Conservation (phyloP, 2,113 vertebrate genomes). For the Thalassoma bifasciatum region DNA sequence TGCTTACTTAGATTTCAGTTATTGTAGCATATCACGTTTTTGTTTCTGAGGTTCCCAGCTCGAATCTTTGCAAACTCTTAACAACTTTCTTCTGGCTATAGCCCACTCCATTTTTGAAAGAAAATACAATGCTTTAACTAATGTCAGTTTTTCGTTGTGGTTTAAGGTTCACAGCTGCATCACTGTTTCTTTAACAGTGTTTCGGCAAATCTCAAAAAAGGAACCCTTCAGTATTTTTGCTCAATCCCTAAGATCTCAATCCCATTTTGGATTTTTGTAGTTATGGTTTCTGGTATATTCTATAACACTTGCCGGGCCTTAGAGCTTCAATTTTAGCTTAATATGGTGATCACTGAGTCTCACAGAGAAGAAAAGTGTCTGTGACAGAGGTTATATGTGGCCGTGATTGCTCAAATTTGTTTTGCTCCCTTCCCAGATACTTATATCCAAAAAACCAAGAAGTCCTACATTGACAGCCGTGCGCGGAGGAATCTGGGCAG, state of each 20-base stretch:
- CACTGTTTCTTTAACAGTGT: neutral
- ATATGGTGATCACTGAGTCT: too few species aligned
- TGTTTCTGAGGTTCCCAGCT: neutral
- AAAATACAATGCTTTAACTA: neutral
- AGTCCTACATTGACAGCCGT: conserved; percentile 97
- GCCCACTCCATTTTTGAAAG: neutral
- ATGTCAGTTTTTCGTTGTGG: neutral
- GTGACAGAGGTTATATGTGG: too few species aligned
- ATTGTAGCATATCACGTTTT: too few species aligned
- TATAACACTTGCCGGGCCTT: too few species aligned
- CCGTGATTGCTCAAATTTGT: neutral
- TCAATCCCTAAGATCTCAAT: too few species aligned
- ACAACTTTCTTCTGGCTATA: neutral
- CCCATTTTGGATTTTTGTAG: too few species aligned
- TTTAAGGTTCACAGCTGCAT: neutral
- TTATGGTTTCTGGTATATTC: too few species aligned
- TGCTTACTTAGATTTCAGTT: too few species aligned
- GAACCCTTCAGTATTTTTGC: neutral
- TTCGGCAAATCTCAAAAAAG: conserved; percentile 5
- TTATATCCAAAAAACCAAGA: conserved; percentile 99
- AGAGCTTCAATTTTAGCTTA: too few species aligned
- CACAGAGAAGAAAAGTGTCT: too few species aligned
- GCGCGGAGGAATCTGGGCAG: conserved; percentile 95
- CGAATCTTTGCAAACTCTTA: neutral
- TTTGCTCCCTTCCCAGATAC: conserved; percentile 85